These are phyloP conservation scores for Lasioglossum leucozonium DNA, from an alignment of 2,888 invertebrate genomes.

Conservation along the genomic window DNA sequence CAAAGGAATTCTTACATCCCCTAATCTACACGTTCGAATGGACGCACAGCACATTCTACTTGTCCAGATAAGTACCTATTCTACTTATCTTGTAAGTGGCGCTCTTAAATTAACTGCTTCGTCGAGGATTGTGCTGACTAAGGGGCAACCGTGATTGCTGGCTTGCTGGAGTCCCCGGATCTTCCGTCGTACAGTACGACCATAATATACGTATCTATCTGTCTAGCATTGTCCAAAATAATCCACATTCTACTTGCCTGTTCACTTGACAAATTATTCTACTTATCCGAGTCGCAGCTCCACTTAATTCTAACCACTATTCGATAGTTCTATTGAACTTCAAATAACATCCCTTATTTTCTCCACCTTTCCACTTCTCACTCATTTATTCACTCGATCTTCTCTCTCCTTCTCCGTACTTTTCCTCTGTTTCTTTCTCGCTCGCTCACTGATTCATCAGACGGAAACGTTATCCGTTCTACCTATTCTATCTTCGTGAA, in stretches of 20 bases:
- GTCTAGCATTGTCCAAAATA: conserved; percentile 2
- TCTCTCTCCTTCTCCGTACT: background rate
- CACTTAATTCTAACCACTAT: too few species aligned
- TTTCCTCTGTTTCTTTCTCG: background rate
- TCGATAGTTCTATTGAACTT: too few species aligned
- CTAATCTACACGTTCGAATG: background rate
- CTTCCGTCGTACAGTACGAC: background rate
- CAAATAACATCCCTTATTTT: background rate
- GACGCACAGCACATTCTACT: background rate
- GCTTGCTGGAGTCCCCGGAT: background rate
- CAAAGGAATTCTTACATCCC: background rate
- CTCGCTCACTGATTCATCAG: background rate
- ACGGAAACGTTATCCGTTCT: background rate
- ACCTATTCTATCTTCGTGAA: background rate
- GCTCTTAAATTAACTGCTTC: conserved; percentile 4
- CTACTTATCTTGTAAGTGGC: conserved; percentile 14
- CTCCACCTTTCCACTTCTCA: background rate
- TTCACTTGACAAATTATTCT: background rate
- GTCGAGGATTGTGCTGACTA: conserved; percentile 5
- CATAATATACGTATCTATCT: background rate
- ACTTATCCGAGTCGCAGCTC: background rate
- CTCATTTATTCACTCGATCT: background rate
- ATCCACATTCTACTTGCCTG: background rate
- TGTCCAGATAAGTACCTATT: conserved; percentile 3
- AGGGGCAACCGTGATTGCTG: background rate